Conservation (phyloP, 2,113 vertebrate genomes). For the Mormyrus iriodes region DNA sequence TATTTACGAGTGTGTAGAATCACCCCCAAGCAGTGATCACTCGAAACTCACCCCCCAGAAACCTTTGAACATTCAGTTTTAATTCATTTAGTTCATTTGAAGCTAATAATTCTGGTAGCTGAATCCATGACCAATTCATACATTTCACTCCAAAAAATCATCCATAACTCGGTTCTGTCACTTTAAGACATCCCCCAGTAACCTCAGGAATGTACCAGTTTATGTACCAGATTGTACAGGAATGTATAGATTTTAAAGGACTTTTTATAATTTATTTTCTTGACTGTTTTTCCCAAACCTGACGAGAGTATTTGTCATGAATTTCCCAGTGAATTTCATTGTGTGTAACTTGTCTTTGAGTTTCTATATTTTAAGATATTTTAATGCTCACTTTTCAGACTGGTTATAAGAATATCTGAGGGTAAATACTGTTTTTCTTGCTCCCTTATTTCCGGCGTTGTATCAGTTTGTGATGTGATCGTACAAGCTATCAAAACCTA, state of each 20-base stretch:
- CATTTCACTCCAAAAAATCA: not conserved
- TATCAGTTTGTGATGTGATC: not conserved
- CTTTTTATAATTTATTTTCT: not conserved
- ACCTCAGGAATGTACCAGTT: slow-evolving; percentile 11
- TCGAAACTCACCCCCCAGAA: not conserved
- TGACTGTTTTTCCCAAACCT: not conserved
- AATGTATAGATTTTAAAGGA: slow-evolving; percentile 6
- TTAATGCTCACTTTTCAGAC: not conserved
- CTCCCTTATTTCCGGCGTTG: not conserved
- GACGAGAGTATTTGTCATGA: not conserved
- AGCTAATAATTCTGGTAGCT: not conserved
- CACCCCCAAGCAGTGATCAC: not conserved
- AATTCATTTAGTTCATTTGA: not conserved
- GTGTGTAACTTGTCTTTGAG: not conserved
- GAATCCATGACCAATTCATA: not conserved
- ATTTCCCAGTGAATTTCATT: not conserved
- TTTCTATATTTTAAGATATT: not conserved
- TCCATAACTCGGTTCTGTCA: not conserved
- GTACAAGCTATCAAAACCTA: not conserved
- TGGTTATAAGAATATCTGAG: not conserved
- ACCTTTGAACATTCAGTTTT: not conserved
- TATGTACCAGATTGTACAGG: not conserved
- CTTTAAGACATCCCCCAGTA: not conserved
- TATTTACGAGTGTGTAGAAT: not conserved
- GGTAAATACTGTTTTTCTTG: not conserved